Base-by-base conservation (phyloP, 2,888 invertebrate genomes). In the Cotesia congregata region DNA sequence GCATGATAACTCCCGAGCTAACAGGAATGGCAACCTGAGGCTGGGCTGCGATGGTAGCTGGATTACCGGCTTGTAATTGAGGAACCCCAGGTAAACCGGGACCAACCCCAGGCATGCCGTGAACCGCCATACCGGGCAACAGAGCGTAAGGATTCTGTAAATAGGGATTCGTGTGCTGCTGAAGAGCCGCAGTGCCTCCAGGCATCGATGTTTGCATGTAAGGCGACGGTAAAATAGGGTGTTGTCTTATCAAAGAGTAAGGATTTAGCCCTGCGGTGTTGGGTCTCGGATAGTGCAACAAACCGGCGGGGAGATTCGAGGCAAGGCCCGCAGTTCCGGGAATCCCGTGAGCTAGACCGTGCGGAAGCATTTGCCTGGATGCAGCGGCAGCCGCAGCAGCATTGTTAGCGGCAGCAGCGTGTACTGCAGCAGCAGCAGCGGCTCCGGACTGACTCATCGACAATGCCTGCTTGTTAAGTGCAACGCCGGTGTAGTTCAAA, bases 401-500 rank as follows among this genome's bases (percentile, higher is more conserved):
- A 69, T 89, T 82, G 15, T 88, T 84, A 30, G 88, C 80, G 65
- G 88, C 84, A 73, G 88, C 83, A 39, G 88, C 87, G 74, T 50
- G 50, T 50, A 84, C 83, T 70, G 83, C 85, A 40, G 86, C 83
- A 50, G 87, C 85, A 39, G 83, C 85, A 9, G 84, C 83, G 79
- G 79, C 82, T 7, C 81, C 84, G 79, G 77, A 80, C 78, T 81
- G 82, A 79, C 78, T 84, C 79, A 82, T 81, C 65, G 88, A 87
- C 62, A 92, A 85, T 67, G 91, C 88, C 83, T 92, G 92, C 85
- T 94, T 94, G 86, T 94, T 94, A 68, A 94, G 89, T 1, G 94
- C 92, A 70, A 94, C 93, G 41, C 94, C 94, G 7, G 94, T 93
- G 86, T 94, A 94, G 85, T 92, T 93, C 41, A 93, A 89, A 1